phyloP scores from a whole-genome alignment of 2,888 invertebrate genomes.

The Scelioninae gen. 2 region DNA sequence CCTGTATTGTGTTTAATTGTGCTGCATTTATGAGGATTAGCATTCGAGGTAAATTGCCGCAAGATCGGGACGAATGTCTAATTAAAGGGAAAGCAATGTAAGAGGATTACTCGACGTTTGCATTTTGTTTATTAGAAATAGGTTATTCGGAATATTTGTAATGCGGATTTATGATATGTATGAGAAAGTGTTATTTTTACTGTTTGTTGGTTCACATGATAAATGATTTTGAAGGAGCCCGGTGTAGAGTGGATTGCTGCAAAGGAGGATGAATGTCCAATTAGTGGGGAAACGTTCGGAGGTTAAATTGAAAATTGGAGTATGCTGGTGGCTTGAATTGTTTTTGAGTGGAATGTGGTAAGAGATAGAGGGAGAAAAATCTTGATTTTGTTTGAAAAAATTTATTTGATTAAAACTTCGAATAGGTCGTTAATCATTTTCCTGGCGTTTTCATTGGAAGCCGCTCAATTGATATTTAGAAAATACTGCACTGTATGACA shows the following conservation, averaged over 20 bases:
- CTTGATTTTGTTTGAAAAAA: neutral
- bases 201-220: neutral
- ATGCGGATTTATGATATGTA: neutral
- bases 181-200: neutral
- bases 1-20: conserved; percentile 10
- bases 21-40: neutral
- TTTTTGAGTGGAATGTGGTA: neutral
- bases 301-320: neutral
- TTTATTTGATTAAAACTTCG: neutral
- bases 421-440: no score
- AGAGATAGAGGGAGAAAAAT: neutral
- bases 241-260: neutral
- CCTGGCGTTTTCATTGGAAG: no score
- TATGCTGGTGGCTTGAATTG: conserved; percentile 1
- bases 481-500: no score
- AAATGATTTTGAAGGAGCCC: neutral
- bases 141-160: conserved; percentile 1
- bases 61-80: conserved; percentile 17
- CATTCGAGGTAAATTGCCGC: conserved; percentile 6
- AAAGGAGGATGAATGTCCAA: conserved; percentile 1
- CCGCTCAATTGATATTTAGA: neutral
- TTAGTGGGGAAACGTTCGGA: neutral
- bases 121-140: conserved; percentile 16
- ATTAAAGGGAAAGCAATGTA: conserved; percentile 26
- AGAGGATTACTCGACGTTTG: neutral